phyloP scores from a whole-genome alignment of 2,888 invertebrate genomes.

The Xylocampa areola region DNA sequence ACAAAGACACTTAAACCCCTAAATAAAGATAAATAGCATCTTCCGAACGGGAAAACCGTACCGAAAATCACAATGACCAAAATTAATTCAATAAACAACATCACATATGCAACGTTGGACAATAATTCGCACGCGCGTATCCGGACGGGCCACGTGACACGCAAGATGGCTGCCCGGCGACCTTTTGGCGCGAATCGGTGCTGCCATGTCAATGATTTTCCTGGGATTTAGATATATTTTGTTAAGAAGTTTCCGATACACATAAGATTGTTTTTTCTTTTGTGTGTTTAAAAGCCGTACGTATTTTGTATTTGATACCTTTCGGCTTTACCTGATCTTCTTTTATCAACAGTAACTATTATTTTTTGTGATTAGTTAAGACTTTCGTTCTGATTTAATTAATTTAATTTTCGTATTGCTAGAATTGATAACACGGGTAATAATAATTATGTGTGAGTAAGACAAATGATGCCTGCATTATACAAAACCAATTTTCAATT shows the following conservation, averaged over 20 bases:
- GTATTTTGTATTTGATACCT: too few relatives aligned
- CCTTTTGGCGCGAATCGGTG: conserved; percentile 81
- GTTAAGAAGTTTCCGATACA: too few relatives aligned
- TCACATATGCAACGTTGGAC: conserved; percentile 85
- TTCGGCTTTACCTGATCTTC: too few relatives aligned
- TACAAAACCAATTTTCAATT: too few relatives aligned
- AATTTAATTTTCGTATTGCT: too few relatives aligned
- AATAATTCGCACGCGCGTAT: conserved; percentile 88
- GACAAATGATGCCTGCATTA: too few relatives aligned
- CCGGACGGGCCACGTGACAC: conserved; percentile 75
- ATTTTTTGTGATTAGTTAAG: too few relatives aligned
- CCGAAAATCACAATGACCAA: conserved; percentile 78
- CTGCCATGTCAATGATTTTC: conserved; percentile 43
- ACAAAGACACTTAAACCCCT: conserved; percentile 7
- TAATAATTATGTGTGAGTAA: too few relatives aligned
- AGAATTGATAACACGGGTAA: too few relatives aligned
- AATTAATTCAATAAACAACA: conserved; percentile 89
- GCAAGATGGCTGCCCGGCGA: conserved; percentile 76
- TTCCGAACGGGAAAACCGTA: conserved; percentile 56
- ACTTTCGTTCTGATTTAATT: too few relatives aligned
- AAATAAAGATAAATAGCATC: conserved; percentile 60
- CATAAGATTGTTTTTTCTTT: background rate
- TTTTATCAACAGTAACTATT: too few relatives aligned
- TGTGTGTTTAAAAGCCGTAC: background rate
- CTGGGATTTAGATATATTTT: background rate